Evolutionary conservation across 2,113 vertebrate species (phyloP).

Genomic region (Sinocyclocheilus anshuiensis): DNA sequence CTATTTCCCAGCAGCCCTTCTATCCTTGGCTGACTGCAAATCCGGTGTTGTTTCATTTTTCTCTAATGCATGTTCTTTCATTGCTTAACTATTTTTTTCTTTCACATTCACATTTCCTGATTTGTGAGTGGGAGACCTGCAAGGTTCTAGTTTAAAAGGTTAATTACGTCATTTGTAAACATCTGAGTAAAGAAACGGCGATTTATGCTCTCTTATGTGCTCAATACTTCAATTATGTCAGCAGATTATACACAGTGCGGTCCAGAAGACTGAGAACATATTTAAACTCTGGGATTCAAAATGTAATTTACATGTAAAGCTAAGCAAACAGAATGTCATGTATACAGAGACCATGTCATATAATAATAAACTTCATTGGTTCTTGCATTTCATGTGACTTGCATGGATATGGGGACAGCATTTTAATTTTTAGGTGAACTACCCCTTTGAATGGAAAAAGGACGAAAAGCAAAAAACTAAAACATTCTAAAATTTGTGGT

Average conservation of each 20-base stretch:
- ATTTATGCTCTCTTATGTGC: not conserved
- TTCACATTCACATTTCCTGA: conserved; percentile 4
- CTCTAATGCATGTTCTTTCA: conserved; percentile 56
- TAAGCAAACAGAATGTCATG: not conserved
- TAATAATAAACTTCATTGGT: not conserved
- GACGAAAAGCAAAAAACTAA: too few species aligned
- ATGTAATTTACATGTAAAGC: not conserved
- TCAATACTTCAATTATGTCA: not conserved
- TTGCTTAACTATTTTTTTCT: not conserved
- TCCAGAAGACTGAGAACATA: not conserved
- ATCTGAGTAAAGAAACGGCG: conserved; percentile 27
- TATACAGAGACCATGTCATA: too few species aligned
- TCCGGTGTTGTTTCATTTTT: conserved; percentile 57
- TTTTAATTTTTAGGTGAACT: too few species aligned
- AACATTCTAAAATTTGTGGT: too few species aligned
- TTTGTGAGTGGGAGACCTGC: conserved; percentile 48
- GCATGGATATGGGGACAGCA: too few species aligned
- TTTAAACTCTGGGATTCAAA: too few species aligned
- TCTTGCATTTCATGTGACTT: not conserved
- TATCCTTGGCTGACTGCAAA: conserved; percentile 58
- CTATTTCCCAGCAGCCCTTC: conserved; percentile 34
- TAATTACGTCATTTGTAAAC: conserved; percentile 41
- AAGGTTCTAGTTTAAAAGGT: conserved; percentile 9
- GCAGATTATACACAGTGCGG: not conserved
- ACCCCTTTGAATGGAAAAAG: too few species aligned